Base-by-base conservation (phyloP, 2,888 invertebrate species). In the Globia sparganii region DNA sequence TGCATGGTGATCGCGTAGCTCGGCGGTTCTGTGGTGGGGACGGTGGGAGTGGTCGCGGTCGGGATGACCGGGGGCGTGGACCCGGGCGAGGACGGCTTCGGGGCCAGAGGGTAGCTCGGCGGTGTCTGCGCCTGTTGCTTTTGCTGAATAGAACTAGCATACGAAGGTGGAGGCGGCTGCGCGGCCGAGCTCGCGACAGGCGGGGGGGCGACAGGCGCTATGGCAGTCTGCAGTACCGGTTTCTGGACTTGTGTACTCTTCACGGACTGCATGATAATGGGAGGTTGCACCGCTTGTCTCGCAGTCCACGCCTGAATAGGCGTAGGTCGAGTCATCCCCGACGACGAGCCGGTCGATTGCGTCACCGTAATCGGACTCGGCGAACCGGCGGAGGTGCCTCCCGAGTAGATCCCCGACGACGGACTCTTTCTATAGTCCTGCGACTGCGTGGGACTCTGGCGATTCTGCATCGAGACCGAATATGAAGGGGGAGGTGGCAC, bases 221-320 rank as follows among this genome's bases (percentile, higher is more conserved):
- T 98, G 18, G 99, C 99, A 28, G 99, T 99, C 95, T 99, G 99
- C 84, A 99, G 96, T 46, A 99, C 98, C 0, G 99, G 99, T 93
- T 99, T 99, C 92, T 99, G 99, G 59, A 99, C 99, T 94, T 99
- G 99, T 31, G 99, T 99, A 96, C 99, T 99, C 94, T 99, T 99
- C 31, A 99, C 99, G 49, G 99, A 99, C 93, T 99, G 99, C 99
- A 99, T 99, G 84, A 99, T 99, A 86, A 99, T 98, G 13, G 99
- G 99, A 69, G 99, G 98, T 91, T 99, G 99, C 34, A 99, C 98
- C 59, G 99, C 98, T 93, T 99, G 99, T 70, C 98, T 97, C 75
- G 98, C 98, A 76, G 98, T 98, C 98, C 99, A 98, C 67, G 98
- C 98, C 92, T 98, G 98, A 75, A 98, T 96, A 6, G 99, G 98